Percentiles rank a stretch among this genome's conserved stretches.
These are phyloP conservation scores for Alectura lathami DNA, from an alignment of 2,113 vertebrate species.

Conservation along the genomic window DNA sequence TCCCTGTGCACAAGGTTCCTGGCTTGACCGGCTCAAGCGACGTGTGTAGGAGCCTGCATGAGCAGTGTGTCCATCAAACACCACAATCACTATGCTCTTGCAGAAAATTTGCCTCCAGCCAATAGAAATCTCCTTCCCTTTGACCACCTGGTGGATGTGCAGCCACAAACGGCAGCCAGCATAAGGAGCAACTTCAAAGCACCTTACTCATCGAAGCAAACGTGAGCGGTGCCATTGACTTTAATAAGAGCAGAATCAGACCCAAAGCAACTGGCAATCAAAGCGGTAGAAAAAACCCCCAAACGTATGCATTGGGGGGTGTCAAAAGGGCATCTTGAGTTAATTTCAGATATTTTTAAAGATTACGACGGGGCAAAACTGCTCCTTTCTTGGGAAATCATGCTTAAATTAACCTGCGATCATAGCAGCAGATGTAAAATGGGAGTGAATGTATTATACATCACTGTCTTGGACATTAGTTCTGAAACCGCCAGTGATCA, in stretches of 20 bases:
- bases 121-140: not conserved
- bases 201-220: not conserved
- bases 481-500: slow-evolving; percentile 71
- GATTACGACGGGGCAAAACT: slow-evolving; percentile 6
- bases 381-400: slow-evolving; percentile 16
- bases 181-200: not conserved
- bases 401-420: slow-evolving; percentile 70
- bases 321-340: not conserved
- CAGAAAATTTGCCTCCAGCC: not conserved
- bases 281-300: not conserved
- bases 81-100: fast-evolving
- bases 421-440: slow-evolving; percentile 53
- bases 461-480: slow-evolving; percentile 76
- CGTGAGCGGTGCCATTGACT: not conserved
- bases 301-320: not conserved
- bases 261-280: not conserved
- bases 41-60: not conserved
- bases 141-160: not conserved
- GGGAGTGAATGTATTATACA: slow-evolving; percentile 73
- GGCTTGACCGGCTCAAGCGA: not conserved
- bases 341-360: slow-evolving; percentile 37
- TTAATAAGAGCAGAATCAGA: not conserved
- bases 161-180: not conserved
- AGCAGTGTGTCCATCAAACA: not conserved
- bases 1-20: not conserved